Evolutionary conservation across 2,888 invertebrate genomes (phyloP), one percentile per base, ranked within the genome.

Genomic region (Aelia acuminata): DNA sequence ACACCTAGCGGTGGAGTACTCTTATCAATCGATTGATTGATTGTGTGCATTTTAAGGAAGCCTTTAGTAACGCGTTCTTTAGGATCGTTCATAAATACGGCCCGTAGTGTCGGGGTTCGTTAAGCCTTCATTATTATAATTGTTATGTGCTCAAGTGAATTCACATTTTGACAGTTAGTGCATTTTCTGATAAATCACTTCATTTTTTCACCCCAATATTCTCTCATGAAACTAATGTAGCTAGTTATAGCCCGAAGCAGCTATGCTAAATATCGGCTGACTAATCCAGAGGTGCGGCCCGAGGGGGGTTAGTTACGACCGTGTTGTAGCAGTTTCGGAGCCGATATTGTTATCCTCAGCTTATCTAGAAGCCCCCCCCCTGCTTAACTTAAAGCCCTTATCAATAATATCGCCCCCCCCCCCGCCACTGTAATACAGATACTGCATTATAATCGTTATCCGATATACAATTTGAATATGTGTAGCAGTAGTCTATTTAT

Each of bases 341-440:
- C 63, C 35, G 18, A 70, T 70, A 35, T 70, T 70, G 35, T 35
- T 70, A 70, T 70, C 63, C 63, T 70, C 20, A 70, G 63, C 63
- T 63, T 63, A 53, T 8, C 53, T 53, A 53, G 53, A 26, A 26
- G 22, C 4, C 8, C 26, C 53, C 4, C 8, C 26, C 53, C 26
- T 53, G n/a, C n/a, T 26, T 57, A 26, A 57, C 57, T 57, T 57
- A 57, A 3, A 35, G 63, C 20, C 63, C 57, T 20, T 70, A 70
- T 70, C 35, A 70, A 70, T 70, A 70, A 70, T n/a, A 53, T 53
- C n/a, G 22, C 22, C n/a, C 1, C 22, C n/a, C 53, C 18, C 49
- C 20, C 49, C 10, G 10, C 43, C 4, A n/a, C 50, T 50, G 22
- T 22, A 50, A 50, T 50, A 3, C 22, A n/a, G 53, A 22, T 53